Conservation (phyloP, 2,797 vertebrate genomes). For the Sebastes alutus region DNA sequence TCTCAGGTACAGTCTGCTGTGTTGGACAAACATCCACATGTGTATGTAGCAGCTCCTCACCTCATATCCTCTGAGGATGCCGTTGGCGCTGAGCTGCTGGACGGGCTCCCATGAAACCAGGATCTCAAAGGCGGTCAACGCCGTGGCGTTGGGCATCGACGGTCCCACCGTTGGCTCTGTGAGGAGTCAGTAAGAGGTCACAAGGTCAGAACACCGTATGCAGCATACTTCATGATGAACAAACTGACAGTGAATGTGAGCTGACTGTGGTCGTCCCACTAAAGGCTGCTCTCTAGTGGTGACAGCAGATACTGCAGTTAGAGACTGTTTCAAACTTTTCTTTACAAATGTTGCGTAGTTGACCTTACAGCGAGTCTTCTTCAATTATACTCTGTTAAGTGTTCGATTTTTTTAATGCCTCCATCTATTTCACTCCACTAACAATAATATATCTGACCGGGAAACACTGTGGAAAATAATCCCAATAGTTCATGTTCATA, state of each 20-base stretch:
- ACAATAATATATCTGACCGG: background rate
- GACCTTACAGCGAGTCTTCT: background rate
- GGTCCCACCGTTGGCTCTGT: conserved; percentile 91
- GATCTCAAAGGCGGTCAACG: conserved; percentile 90
- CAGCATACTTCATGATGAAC: background rate
- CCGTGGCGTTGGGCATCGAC: conserved; percentile 86
- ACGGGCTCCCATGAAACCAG: conserved; percentile 93
- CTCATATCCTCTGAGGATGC: conserved; percentile 94
- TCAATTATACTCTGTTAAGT: background rate
- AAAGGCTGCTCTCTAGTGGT: conserved; percentile 34
- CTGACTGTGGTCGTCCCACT: background rate
- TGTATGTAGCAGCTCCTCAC: conserved; percentile 67
- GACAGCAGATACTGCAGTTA: background rate
- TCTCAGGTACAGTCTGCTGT: background rate
- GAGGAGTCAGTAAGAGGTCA: background rate
- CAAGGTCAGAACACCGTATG: background rate
- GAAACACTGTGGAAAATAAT: background rate
- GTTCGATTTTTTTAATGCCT: too few relatives aligned
- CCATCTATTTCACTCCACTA: too few relatives aligned
- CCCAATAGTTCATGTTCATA: background rate
- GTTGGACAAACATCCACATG: background rate
- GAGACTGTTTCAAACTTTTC: background rate
- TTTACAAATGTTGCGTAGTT: background rate
- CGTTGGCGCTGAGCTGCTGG: conserved; percentile 83
- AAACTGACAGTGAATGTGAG: background rate